phyloP scores from a whole-genome alignment of 2,797 vertebrate genomes.

The Mycteria americana region DNA sequence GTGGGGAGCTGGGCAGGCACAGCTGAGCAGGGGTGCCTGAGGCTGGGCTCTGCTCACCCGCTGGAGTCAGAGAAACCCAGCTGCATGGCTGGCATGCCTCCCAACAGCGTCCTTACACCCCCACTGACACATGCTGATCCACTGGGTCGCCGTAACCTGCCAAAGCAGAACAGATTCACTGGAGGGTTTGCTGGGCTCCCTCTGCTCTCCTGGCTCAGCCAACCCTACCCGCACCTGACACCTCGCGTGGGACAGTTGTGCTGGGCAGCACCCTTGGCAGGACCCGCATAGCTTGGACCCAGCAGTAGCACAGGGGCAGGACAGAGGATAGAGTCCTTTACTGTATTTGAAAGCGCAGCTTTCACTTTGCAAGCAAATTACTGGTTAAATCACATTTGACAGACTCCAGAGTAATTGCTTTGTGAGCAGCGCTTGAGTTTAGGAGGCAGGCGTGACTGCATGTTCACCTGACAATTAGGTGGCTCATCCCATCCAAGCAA shows the following conservation, averaged over 20 bases:
- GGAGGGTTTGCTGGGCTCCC: neutral
- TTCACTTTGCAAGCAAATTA: slow-evolving; percentile 4
- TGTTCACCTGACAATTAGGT: neutral
- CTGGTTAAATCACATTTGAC: neutral
- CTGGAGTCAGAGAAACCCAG: neutral
- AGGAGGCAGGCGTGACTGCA: neutral
- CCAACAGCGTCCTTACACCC: neutral
- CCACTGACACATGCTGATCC: neutral
- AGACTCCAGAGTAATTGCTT: neutral
- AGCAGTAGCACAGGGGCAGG: neutral
- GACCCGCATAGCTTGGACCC: neutral
- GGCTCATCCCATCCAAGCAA: neutral
- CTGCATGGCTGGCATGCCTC: neutral
- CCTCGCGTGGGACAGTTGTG: neutral
- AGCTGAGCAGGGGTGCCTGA: neutral
- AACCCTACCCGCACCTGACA: neutral
- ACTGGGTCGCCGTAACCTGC: neutral
- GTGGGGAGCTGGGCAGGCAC: neutral
- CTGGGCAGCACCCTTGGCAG: neutral
- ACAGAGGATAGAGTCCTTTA: neutral
- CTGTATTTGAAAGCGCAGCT: neutral
- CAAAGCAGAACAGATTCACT: neutral
- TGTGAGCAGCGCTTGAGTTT: neutral
- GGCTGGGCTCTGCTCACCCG: neutral
- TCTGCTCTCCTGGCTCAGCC: neutral